Conservation (phyloP, 2,888 invertebrate species). For the Tenthredo livida region DNA sequence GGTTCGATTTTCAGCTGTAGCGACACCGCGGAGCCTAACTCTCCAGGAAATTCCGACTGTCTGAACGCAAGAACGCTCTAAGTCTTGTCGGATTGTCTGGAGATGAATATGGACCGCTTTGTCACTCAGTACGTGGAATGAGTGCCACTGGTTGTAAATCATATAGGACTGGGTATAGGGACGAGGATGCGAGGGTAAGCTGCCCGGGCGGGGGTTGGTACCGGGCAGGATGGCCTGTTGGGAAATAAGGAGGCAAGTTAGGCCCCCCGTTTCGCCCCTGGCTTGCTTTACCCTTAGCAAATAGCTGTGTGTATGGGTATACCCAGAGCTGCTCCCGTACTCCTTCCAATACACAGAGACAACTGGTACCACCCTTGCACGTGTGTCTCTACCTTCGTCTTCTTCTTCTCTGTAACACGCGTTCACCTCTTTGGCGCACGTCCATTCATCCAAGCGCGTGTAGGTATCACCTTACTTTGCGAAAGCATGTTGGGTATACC, state of each 20-base stretch:
- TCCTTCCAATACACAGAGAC: constrained; percentile 51
- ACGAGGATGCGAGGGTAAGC: constrained; percentile 57
- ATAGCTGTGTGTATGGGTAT: constrained; percentile 61
- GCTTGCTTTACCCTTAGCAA: constrained; percentile 70
- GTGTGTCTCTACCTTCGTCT: constrained; percentile 45
- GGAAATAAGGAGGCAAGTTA: constrained; percentile 77
- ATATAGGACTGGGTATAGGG: constrained; percentile 62
- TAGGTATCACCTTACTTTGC: background rate
- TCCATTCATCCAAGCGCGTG: background rate
- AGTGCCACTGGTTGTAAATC: constrained; percentile 74
- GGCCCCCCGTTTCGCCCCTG: constrained; percentile 63
- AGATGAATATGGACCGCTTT: background rate
- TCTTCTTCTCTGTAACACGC: constrained; percentile 58
- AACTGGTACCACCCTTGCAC: background rate
- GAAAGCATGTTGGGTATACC: background rate
- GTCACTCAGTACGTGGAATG: constrained; percentile 59
- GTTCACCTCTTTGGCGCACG: background rate
- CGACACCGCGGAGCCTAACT: background rate
- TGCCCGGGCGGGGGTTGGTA: constrained; percentile 61
- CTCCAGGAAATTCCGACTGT: background rate
- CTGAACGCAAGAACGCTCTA: background rate
- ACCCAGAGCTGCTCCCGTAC: constrained; percentile 57
- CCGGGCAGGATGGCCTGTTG: constrained; percentile 72
- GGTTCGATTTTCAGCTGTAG: background rate
- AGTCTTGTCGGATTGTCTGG: background rate